Percentiles rank a stretch among this genome's conserved stretches.
Evolutionary conservation across 2,797 vertebrate species (phyloP).

Genomic region (Cygnus olor): DNA sequence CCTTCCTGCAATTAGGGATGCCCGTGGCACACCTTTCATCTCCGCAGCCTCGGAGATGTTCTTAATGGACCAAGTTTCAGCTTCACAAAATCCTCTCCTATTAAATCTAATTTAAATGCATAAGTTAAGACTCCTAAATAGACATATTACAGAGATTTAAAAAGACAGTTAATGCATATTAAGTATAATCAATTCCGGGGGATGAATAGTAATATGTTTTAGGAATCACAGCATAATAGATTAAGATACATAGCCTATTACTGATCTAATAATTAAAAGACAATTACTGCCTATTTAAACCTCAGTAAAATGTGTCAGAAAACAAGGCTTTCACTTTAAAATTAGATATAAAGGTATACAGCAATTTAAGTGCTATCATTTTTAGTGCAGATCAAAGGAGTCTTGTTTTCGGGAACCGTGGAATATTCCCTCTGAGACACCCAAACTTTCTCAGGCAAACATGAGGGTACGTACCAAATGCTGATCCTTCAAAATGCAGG

Average conservation of each 20-base stretch:
- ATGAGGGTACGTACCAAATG: rapidly evolving
- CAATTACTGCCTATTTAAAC: not conserved
- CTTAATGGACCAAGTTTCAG: not conserved
- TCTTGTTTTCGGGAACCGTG: not conserved
- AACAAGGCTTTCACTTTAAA: not conserved
- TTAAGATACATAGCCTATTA: not conserved
- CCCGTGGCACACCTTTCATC: not conserved
- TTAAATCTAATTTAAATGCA: conserved; percentile 38
- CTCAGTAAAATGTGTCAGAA: not conserved
- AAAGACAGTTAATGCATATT: not conserved
- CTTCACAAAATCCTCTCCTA: not conserved
- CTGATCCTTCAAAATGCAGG: not conserved
- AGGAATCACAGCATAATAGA: conserved; percentile 1
- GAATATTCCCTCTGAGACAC: not conserved
- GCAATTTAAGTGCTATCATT: not conserved
- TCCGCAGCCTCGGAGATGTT: not conserved
- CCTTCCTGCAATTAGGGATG: not conserved
- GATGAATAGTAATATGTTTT: not conserved
- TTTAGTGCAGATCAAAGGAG: not conserved
- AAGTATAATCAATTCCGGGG: not conserved
- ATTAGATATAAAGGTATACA: not conserved
- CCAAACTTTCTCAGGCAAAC: not conserved
- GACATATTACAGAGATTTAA: not conserved
- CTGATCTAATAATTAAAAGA: conserved; percentile 24
- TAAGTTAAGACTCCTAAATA: conserved; percentile 10